Percentiles rank a stretch among this genome's conserved stretches.
Evolutionary conservation across 2,113 vertebrate genomes (phyloP).

Genomic region (Xiphophorus couchianus): DNA sequence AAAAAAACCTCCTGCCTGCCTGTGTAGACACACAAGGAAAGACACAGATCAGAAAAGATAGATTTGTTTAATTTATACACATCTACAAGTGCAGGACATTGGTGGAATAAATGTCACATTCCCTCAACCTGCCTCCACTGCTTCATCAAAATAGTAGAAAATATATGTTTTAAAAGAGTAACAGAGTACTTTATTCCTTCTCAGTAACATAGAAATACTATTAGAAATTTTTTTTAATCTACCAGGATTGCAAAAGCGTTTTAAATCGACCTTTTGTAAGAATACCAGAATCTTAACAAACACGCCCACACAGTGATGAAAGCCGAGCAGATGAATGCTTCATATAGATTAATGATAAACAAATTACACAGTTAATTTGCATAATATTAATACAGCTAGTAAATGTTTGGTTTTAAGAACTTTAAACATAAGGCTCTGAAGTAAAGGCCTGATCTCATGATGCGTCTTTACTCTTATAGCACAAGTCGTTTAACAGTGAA

Average conservation of each 20-base stretch:
- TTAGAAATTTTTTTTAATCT: conserved; percentile 12
- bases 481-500: background rate
- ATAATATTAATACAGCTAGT: background rate
- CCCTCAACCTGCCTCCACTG: background rate
- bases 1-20: too few relatives aligned
- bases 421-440: background rate
- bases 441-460: conserved; percentile 10
- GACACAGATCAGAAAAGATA: conserved; percentile 36
- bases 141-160: conserved; percentile 16
- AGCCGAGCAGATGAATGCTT: background rate
- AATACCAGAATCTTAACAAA: conserved; percentile 22
- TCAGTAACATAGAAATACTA: conserved; percentile 29
- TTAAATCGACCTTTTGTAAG: conserved; percentile 17
- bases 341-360: background rate
- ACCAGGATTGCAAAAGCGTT: conserved; percentile 9
- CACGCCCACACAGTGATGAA: background rate
- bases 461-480: conserved; percentile 17
- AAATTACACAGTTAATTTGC: background rate
- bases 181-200: background rate
- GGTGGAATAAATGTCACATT: conserved; percentile 51
- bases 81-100: conserved; percentile 46
- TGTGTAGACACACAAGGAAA: background rate
- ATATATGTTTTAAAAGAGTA: background rate
- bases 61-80: conserved; percentile 58
- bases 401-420: conserved; percentile 15